Percentiles rank a stretch among this genome's conserved stretches.
Conservation (phyloP, 2,888 invertebrate species). For the Heterodera filipjevi region DNA sequence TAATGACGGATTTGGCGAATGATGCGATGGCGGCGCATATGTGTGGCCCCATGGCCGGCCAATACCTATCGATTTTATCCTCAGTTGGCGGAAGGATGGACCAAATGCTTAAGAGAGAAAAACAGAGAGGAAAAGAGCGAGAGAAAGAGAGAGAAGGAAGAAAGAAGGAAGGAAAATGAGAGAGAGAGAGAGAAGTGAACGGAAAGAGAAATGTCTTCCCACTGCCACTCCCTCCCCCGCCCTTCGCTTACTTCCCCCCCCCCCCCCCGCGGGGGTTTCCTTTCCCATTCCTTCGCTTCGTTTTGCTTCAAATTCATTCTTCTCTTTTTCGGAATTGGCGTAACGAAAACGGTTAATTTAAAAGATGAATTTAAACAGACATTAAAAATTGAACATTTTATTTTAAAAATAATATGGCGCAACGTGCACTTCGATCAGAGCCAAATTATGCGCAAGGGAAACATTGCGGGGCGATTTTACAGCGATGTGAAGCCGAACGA, state of each 20-base stretch:
- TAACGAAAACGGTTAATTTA: background rate
- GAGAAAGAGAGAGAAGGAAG: background rate
- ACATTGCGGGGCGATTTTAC: slow-evolving; percentile 65
- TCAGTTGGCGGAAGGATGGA: background rate
- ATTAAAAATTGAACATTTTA: background rate
- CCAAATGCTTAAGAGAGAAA: background rate
- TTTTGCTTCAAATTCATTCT: too few species aligned
- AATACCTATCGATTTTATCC: background rate
- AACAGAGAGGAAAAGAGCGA: background rate
- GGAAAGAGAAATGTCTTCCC: too few species aligned
- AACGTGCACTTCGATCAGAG: slow-evolving; percentile 66
- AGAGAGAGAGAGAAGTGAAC: background rate
- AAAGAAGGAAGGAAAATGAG: background rate
- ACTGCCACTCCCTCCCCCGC: too few species aligned
- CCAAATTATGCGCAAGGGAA: slow-evolving; percentile 66
- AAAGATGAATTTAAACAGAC: too few species aligned
- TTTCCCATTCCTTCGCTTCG: too few species aligned
- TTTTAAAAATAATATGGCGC: slow-evolving; percentile 59
- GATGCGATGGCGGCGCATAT: background rate
- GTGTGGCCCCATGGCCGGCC: background rate
- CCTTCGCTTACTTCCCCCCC: too few species aligned
- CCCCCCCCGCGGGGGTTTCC: too few species aligned
- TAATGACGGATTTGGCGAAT: background rate
- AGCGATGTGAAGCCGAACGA: slow-evolving; percentile 65
- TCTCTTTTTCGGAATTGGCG: background rate